A percentile compares a stretch with the other conserved stretches of the same genome.
phyloP scores from a whole-genome alignment of 2,113 vertebrate genomes.

The Cavia aperea region DNA sequence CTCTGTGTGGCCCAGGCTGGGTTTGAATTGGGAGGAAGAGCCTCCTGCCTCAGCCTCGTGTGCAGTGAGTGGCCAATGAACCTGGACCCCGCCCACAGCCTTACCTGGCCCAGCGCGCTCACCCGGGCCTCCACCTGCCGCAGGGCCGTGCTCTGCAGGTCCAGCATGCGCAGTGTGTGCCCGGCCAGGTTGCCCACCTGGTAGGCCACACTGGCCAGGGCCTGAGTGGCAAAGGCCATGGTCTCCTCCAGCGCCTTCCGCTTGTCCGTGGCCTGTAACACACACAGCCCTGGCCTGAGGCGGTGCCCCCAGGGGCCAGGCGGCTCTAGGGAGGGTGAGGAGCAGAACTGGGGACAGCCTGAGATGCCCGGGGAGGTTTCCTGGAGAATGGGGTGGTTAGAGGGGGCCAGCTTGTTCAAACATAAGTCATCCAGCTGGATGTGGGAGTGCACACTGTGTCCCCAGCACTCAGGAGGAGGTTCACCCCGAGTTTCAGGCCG shows the following conservation, averaged over 20 bases:
- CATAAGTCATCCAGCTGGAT: not conserved
- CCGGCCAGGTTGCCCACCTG: conserved; percentile 87
- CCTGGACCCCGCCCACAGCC: not conserved
- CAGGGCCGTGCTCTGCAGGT: conserved; percentile 81
- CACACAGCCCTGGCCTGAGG: not conserved
- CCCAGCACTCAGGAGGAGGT: not conserved
- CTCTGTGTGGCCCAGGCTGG: not conserved
- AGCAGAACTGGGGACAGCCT: not conserved
- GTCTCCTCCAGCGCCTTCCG: conserved; percentile 84
- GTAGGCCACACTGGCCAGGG: conserved; percentile 88
- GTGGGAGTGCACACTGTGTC: not conserved
- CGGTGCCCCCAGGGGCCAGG: not conserved
- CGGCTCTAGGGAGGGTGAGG: not conserved
- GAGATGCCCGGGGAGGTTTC: not conserved
- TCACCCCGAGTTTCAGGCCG: not conserved
- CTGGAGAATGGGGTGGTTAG: not conserved
- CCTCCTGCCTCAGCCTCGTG: not conserved
- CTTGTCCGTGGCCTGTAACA: conserved; percentile 80
- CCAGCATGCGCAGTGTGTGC: conserved; percentile 81
- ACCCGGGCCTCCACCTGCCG: conserved; percentile 81
- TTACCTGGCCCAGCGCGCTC: conserved; percentile 81
- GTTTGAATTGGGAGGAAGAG: not conserved
- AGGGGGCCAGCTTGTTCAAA: not conserved
- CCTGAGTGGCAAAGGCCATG: conserved; percentile 85
- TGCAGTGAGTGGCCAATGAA: not conserved